phyloP scores from a whole-genome alignment of 2,888 invertebrate species.

The Xylophagus ater region DNA sequence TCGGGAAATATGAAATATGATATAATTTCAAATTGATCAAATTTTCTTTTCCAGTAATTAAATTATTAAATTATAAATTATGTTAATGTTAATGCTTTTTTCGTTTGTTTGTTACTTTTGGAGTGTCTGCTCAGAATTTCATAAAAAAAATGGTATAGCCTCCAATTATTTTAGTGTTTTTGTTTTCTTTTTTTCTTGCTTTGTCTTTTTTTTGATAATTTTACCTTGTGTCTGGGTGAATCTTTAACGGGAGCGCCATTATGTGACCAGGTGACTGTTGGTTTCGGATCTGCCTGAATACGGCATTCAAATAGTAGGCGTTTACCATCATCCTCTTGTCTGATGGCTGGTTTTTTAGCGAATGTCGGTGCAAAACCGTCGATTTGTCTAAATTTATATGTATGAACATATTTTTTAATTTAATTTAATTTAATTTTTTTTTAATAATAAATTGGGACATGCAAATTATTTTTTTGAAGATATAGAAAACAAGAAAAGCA shows the following conservation, averaged over 20 bases:
- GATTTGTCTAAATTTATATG: conserved; percentile 66
- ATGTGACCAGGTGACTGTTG: conserved; percentile 83
- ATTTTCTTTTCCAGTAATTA: background rate
- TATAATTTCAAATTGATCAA: too few species aligned
- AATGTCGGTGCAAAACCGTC: conserved; percentile 96
- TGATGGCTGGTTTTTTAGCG: conserved; percentile 92
- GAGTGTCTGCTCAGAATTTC: background rate
- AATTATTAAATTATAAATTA: background rate
- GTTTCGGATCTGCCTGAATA: conserved; percentile 86
- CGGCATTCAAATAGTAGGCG: conserved; percentile 87
- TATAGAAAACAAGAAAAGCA: background rate
- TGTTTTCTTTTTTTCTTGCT: too few species aligned
- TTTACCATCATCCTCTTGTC: conserved; percentile 94
- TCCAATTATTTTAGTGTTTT: background rate
- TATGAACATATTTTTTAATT: background rate
- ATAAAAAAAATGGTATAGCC: conserved; percentile 1
- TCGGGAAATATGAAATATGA: too few species aligned
- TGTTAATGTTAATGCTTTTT: background rate
- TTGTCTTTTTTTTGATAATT: too few species aligned
- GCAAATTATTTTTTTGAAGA: background rate
- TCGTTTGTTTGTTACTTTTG: too few species aligned
- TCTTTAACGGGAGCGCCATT: conserved; percentile 71
- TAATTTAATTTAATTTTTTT: conserved; percentile 1
- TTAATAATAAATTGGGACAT: background rate
- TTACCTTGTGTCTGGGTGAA: conserved; percentile 76